These are phyloP conservation scores for Sphinx pinastri DNA, from an alignment of 2,888 invertebrate genomes.

Conservation along the genomic window DNA sequence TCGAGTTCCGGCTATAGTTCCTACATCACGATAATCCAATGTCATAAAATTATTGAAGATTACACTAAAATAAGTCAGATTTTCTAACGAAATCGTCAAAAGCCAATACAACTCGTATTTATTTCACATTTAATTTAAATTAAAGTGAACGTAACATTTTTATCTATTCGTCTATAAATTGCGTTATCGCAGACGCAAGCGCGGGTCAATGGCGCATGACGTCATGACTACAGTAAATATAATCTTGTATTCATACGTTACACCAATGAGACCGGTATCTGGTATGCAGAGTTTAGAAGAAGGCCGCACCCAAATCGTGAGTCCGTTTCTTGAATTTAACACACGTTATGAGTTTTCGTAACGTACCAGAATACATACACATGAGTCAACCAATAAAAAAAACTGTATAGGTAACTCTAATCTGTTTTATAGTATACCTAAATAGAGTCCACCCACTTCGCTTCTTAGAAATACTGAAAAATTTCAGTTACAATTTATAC, in stretches of 20 bases:
- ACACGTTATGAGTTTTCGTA: conserved; percentile 23
- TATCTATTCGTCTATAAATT: conserved; percentile 29
- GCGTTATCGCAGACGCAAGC: conserved; percentile 46
- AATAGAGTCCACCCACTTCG: conserved; percentile 27
- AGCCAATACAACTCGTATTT: neutral
- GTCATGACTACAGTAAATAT: conserved; percentile 62
- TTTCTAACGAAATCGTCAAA: no score
- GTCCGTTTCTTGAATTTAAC: conserved; percentile 37
- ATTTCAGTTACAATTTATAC: conserved; percentile 19
- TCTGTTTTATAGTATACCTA: conserved; percentile 25
- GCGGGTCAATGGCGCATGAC: conserved; percentile 76
- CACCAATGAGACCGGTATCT: conserved; percentile 39
- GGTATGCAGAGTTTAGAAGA: conserved; percentile 49
- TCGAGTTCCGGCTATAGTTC: no score
- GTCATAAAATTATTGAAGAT: no score
- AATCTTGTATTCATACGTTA: conserved; percentile 51
- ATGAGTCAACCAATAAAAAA: conserved; percentile 16
- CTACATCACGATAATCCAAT: no score
- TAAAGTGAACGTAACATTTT: conserved; percentile 20
- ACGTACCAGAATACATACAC: conserved; percentile 8
- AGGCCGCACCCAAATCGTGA: conserved; percentile 55
- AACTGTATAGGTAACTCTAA: conserved; percentile 21
- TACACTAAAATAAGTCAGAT: no score
- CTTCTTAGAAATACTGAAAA: conserved; percentile 25
- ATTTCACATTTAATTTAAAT: conserved; percentile 10